These are phyloP conservation scores for Procambarus clarkii DNA, from an alignment of 1,140 invertebrate species.

Conservation along the genomic window DNA sequence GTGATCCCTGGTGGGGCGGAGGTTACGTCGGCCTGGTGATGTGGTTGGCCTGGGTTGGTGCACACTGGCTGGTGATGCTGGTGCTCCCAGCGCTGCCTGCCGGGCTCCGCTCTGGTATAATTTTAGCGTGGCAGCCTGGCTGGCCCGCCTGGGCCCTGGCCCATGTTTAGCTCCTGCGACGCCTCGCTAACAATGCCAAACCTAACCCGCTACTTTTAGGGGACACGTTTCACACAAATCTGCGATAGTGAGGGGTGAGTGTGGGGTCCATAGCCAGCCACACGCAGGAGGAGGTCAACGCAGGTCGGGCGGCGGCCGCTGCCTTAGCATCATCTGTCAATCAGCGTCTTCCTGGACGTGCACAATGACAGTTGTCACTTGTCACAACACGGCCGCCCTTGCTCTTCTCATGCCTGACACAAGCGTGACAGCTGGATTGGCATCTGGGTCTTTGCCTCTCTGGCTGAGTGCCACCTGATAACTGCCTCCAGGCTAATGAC, in stretches of 20 bases:
- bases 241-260: background rate
- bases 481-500: background rate
- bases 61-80: constrained; percentile 6
- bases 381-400: background rate
- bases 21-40: background rate
- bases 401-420: background rate
- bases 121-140: constrained; percentile 45
- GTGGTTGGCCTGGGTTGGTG: background rate
- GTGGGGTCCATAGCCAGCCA: background rate
- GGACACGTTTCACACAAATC: constrained; percentile 44
- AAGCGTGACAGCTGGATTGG: background rate
- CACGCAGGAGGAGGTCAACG: no score
- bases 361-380: background rate
- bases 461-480: background rate
- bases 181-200: constrained; percentile 41
- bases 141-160: constrained; percentile 21
- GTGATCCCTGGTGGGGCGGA: constrained; percentile 15
- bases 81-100: background rate
- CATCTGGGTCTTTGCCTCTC: background rate
- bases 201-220: constrained; percentile 42
- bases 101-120: constrained; percentile 23
- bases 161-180: constrained; percentile 47
- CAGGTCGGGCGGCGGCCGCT: no score
- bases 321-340: background rate
- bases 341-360: background rate